Evolutionary conservation across 2,113 vertebrate genomes (phyloP).

Genomic region (Hyperopisus bebe): DNA sequence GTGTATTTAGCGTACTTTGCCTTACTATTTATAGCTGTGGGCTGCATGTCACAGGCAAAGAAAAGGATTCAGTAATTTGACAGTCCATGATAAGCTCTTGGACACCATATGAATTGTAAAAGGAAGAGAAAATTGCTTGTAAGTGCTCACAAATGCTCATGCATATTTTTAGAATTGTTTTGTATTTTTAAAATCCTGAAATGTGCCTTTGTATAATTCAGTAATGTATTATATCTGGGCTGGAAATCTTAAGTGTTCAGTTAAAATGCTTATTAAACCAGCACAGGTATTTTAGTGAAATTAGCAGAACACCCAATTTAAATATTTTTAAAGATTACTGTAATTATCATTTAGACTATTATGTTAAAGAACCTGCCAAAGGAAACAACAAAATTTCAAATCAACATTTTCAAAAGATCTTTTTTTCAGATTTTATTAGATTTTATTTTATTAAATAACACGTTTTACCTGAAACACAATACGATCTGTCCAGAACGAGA

Average conservation of each 20-base stretch:
- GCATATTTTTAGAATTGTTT: neutral
- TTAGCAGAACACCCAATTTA: neutral
- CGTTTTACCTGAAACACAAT: neutral
- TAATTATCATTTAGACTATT: neutral
- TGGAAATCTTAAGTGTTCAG: neutral
- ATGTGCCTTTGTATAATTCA: neutral
- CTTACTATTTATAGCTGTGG: slow-evolving; percentile 53
- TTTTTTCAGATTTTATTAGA: neutral
- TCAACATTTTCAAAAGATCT: neutral
- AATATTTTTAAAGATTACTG: neutral
- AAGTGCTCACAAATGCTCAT: neutral
- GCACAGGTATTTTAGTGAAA: neutral
- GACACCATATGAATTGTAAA: slow-evolving; percentile 3
- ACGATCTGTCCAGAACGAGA: neutral
- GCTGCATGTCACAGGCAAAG: slow-evolving; percentile 31
- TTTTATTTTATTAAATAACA: neutral
- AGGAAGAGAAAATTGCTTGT: neutral
- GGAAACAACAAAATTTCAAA: neutral
- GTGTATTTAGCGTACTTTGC: slow-evolving; percentile 35
- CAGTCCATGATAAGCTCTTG: slow-evolving; percentile 14
- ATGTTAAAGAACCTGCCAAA: neutral
- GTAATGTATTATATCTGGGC: neutral
- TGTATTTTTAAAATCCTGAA: neutral
- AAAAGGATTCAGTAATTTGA: slow-evolving; percentile 32
- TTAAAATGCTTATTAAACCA: neutral